Base-by-base conservation (phyloP, 2,888 invertebrate species). In the Drosophila parthenogenetica region DNA sequence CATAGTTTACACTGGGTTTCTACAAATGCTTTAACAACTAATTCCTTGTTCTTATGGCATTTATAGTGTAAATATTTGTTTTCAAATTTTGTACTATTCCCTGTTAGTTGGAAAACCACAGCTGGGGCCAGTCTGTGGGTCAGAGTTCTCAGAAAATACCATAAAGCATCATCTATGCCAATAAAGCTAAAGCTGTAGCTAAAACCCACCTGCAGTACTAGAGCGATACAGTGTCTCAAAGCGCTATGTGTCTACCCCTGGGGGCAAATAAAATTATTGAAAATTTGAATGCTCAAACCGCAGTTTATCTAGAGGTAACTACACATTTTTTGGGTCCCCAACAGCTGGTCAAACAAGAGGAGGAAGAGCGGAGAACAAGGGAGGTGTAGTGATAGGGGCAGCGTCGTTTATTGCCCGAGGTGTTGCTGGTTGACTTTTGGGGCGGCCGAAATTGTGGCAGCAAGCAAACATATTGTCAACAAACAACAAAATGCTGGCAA, bases 401-500 rank as follows among this genome's bases (percentile, higher is more conserved):
- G n/a, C n/a, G n/a, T n/a, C n/a, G n/a, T n/a, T 32, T 29, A 58
- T 49, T 22, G 55, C 69, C 77, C 59, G 66, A 42, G 69, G 81
- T 70, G 70, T 54, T 43, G 43, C 19, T 11, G 57, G 63, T 57
- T 79, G 71, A 65, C 64, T 85, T 76, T 5, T 82, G 86, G 59
- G 82, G 70, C 83, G 79, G 77, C 71, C 61, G 62, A 59, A 70
- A 71, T 67, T 79, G 61, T 71, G 71, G 76, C 55, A 60, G 63
- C 35, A 68, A 49, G 42, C 48, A 65, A 69, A 58, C 70, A 77
- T 74, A 82, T 82, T 87, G 88, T 79, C 84, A 87, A 76, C 78
- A 62, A 32, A 29, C 55, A 68, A 60, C 54, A 73, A 73, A 53
- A 59, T 57, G 42, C 46, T 37, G 86, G 53, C 73, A 74, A 83